A percentile compares a stretch with the other conserved stretches of the same genome.
phyloP scores from a whole-genome alignment of 2,888 invertebrate species.

The Orthonevra nobilis region DNA sequence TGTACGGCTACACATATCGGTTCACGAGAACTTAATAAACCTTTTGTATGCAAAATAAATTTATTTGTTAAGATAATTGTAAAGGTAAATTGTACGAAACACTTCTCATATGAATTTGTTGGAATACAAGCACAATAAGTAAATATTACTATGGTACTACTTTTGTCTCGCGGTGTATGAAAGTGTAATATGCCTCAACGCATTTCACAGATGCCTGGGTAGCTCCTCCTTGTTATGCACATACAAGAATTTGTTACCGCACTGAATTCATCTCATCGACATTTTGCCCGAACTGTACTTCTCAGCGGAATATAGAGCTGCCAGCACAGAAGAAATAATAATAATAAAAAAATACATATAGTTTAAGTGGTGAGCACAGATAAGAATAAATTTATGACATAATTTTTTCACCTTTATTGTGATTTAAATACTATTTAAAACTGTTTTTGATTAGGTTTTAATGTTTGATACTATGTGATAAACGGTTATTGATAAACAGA shows the following conservation, averaged over 20 bases:
- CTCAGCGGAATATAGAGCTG: not conserved
- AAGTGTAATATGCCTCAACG: slow-evolving; percentile 64
- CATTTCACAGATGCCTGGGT: slow-evolving; percentile 54
- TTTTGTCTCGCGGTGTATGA: slow-evolving; percentile 61
- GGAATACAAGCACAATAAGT: not conserved
- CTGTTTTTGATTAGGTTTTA: no score
- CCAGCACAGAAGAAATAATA: not conserved
- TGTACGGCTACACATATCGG: slow-evolving; percentile 59
- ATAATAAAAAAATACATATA: no score
- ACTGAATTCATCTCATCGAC: slow-evolving; percentile 12
- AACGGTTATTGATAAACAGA: no score
- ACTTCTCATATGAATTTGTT: not conserved
- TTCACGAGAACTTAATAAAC: slow-evolving; percentile 2
- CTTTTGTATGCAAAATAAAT: slow-evolving; percentile 13
- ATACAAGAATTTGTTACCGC: slow-evolving; percentile 44
- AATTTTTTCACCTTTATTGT: no score
- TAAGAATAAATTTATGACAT: no score
- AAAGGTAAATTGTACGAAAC: slow-evolving; percentile 2
- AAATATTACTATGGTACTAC: slow-evolving; percentile 56
- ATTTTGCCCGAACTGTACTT: slow-evolving; percentile 34
- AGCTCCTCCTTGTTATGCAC: slow-evolving; percentile 48
- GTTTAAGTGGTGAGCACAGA: no score
- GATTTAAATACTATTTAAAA: no score
- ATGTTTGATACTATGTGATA: no score
- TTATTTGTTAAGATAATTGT: not conserved